Percentiles rank a stretch among this genome's conserved stretches.
Evolutionary conservation across 2,113 vertebrate species (phyloP).

Genomic region (Argyrosomus japonicus): DNA sequence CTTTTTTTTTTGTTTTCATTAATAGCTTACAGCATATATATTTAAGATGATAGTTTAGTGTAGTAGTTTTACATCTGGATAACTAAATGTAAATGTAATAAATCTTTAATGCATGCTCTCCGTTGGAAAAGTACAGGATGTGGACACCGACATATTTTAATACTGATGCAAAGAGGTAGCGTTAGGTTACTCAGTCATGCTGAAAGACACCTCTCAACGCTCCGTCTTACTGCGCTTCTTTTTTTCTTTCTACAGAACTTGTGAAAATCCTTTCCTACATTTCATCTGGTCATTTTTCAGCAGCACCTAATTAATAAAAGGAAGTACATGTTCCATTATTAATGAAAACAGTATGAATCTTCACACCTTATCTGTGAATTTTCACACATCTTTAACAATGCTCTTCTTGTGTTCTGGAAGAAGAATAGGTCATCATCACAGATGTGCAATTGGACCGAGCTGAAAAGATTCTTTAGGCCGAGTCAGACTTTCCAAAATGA

Average conservation of each 20-base stretch:
- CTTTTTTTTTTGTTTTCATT: not conserved
- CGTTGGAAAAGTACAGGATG: not conserved
- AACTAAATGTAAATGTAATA: not conserved
- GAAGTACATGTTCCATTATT: conserved; percentile 44
- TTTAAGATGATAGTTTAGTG: not conserved
- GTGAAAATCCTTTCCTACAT: conserved; percentile 19
- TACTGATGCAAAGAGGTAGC: not conserved
- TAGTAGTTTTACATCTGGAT: not conserved
- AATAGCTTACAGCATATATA: not conserved
- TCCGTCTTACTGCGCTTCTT: not conserved
- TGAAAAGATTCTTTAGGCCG: conserved; percentile 17
- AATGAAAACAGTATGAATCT: conserved; percentile 59
- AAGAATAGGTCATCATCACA: conserved; percentile 45
- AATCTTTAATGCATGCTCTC: not conserved
- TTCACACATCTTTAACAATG: conserved; percentile 59
- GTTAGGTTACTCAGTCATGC: not conserved
- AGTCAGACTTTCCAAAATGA: conserved; percentile 7
- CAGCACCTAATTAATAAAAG: conserved; percentile 53
- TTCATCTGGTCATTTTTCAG: conserved; percentile 46
- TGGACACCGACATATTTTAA: not conserved
- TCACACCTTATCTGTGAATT: conserved; percentile 66
- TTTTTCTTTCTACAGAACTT: not conserved
- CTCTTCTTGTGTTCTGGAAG: conserved; percentile 29
- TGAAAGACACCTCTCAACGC: not conserved
- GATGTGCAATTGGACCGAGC: conserved; percentile 16